Base-by-base conservation (phyloP, 2,888 invertebrate species). In the Erannis defoliaria region DNA sequence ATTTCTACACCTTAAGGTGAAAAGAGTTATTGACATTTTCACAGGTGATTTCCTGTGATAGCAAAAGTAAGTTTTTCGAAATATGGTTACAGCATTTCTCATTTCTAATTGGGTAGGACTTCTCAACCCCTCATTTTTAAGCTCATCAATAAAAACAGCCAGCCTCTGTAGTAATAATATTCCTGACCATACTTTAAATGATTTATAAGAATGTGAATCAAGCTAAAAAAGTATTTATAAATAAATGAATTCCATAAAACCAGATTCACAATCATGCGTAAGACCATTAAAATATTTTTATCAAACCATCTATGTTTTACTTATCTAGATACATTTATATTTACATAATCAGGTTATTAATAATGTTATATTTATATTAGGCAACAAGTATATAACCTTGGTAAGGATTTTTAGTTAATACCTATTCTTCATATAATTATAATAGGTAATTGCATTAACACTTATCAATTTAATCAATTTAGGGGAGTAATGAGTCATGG, bases 241-340 rank as follows among this genome's bases (percentile, higher is more conserved):
- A 10, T 12, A 48, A 33, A 29, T 54, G 26, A 55, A 9, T 42
- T 54, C 40, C 31, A 5, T 16, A 14, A 48, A 31, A 33, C 56
- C 33, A 49, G 56, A 56, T 49, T 46, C 46, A 56, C 26, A 49
- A 33, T 45, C 18, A 21, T 29, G n/a, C 46, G 29, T 38, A 45
- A 26, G n/a, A 14, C 33, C 21, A 8, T 29, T 37, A 6, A 35
- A 43, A 55, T 42, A 55, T 54, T 54, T 35, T 54, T 35, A 43
- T 37, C 43, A 29, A 46, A 29, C 38, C 14, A 31, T 53, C 31
- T 51, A 33, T 43, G 26, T 43, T 43, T 33, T 23, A 23, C 43
- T 35, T 54, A 54, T 37, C 43, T 45, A 45, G n/a, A 1, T n/a
- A 42, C 5, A 40, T 21, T 21, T 40, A 40, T 40, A 42, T 21